Percentiles rank a stretch among this genome's conserved stretches.
Evolutionary conservation across 2,113 vertebrate species (phyloP).

Genomic region (Natator depressus): DNA sequence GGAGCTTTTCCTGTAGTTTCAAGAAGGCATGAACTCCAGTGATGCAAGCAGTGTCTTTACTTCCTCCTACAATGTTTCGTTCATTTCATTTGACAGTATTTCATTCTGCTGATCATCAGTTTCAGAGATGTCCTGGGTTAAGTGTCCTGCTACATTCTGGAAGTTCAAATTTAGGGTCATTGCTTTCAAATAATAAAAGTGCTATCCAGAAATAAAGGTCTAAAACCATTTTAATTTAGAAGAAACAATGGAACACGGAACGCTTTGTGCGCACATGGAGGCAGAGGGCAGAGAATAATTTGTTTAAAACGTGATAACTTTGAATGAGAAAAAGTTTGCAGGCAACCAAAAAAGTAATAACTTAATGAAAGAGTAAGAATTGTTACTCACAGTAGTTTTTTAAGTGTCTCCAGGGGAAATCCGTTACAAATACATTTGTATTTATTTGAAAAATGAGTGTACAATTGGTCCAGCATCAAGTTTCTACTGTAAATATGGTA

Average conservation of each 20-base stretch:
- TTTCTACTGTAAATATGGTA: constrained; percentile 62
- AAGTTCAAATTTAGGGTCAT: background rate
- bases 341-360: constrained; percentile 12
- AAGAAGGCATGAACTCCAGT: background rate
- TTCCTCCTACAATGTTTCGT: fast-evolving
- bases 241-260: background rate
- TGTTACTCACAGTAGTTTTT: constrained; percentile 25
- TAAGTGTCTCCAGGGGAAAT: constrained; percentile 46
- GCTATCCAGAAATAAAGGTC: background rate
- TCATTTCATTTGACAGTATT: background rate
- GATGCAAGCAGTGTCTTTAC: background rate
- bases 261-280: background rate
- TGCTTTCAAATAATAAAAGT: background rate
- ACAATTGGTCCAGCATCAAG: constrained; percentile 37
- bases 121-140: background rate
- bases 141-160: background rate
- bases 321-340: constrained; percentile 1
- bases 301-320: constrained; percentile 9
- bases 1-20: background rate
- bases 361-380: constrained; percentile 43
- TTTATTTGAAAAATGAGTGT: background rate
- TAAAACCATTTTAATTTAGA: background rate
- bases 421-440: constrained; percentile 62
- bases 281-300: background rate
- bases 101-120: background rate